A percentile compares a stretch with the other conserved stretches of the same genome.
Conservation (phyloP, 1,140 invertebrate species). For the Danaus plexippus region DNA sequence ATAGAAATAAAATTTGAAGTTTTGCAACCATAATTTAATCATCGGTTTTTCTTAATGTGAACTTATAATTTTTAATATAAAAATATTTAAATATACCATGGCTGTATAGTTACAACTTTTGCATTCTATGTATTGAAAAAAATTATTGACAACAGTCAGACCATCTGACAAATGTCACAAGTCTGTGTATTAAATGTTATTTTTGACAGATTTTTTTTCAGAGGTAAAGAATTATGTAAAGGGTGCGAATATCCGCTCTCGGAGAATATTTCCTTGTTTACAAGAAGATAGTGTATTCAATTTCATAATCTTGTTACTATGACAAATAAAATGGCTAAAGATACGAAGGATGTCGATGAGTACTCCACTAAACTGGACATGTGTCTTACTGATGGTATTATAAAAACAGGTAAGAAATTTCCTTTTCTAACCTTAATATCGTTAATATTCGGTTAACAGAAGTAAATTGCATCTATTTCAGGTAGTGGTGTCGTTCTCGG, state of each 20-base stretch:
- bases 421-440: too few species aligned
- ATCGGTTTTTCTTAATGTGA: too few species aligned
- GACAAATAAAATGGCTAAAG: slow-evolving; percentile 39
- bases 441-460: background rate
- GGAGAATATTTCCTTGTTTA: slow-evolving; percentile 12
- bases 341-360: slow-evolving; percentile 55
- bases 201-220: slow-evolving; percentile 30
- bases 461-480: slow-evolving; percentile 35
- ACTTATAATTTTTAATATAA: too few species aligned
- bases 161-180: too few species aligned
- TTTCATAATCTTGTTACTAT: too few species aligned
- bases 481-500: slow-evolving; percentile 80
- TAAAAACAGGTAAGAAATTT: slow-evolving; percentile 73
- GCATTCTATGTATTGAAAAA: too few species aligned
- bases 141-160: too few species aligned
- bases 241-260: slow-evolving; percentile 21
- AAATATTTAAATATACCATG: too few species aligned
- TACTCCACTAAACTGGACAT: slow-evolving; percentile 73
- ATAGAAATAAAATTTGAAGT: too few species aligned
- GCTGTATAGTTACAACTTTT: too few species aligned
- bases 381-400: slow-evolving; percentile 74
- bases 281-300: slow-evolving; percentile 1
- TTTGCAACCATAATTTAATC: too few species aligned
- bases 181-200: too few species aligned
- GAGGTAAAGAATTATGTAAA: slow-evolving; percentile 55